Evolutionary conservation across 1,140 invertebrate species (phyloP).

Genomic region (Penaeus japonicus): DNA sequence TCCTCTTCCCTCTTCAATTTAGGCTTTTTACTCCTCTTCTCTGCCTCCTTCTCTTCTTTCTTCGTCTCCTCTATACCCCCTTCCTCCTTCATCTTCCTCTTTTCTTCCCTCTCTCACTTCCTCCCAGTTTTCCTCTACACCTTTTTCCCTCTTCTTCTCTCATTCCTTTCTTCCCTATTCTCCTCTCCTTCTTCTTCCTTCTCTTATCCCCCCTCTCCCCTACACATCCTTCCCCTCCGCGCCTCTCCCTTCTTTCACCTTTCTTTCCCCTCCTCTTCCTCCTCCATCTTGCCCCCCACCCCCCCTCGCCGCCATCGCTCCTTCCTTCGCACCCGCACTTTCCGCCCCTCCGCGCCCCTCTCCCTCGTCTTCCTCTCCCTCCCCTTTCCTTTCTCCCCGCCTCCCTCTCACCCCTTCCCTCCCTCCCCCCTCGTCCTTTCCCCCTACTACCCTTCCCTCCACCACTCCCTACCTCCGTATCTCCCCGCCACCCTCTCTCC

Average conservation of each 20-base stretch:
- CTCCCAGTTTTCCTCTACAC: not conserved
- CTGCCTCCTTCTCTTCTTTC: not conserved
- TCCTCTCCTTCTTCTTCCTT: too few relatives aligned
- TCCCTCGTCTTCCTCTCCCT: not conserved
- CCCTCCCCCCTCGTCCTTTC: not conserved
- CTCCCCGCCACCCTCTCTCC: not conserved
- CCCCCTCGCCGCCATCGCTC: not conserved
- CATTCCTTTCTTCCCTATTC: not conserved
- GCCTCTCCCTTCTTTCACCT: not conserved
- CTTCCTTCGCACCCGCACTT: not conserved
- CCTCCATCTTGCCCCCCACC: not conserved
- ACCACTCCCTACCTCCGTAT: not conserved
- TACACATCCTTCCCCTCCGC: not conserved
- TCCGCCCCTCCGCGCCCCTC: too few relatives aligned
- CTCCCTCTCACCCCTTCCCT: not conserved
- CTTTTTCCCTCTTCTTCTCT: too few relatives aligned
- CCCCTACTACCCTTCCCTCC: not conserved
- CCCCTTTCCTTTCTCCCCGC: not conserved
- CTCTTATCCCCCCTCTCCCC: not conserved
- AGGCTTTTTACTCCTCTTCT: not conserved
- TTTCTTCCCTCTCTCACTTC: not conserved
- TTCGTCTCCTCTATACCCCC: not conserved
- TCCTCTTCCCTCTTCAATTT: not conserved
- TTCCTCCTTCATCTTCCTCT: too few relatives aligned
- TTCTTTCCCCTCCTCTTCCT: not conserved